A percentile compares a stretch with the other conserved stretches of the same genome.
These are phyloP conservation scores for Hepsetus odoe DNA, from an alignment of 2,113 vertebrate genomes.

Conservation along the genomic window DNA sequence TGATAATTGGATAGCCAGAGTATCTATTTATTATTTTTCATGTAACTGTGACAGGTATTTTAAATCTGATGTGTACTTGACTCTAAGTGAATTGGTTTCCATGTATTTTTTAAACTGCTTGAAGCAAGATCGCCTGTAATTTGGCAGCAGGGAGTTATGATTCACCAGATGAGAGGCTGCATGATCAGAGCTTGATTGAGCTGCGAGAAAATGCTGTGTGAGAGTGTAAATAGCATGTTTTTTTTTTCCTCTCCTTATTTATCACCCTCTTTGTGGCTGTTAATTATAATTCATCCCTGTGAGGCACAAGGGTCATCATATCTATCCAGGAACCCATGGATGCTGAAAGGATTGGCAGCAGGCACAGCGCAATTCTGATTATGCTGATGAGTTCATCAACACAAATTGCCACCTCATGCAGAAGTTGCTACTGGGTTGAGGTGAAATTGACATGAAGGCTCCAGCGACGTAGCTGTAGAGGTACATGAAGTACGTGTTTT, in stretches of 20 bases:
- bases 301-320: conserved; percentile 50
- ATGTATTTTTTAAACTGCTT: conserved; percentile 63
- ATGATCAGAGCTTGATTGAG: conserved; percentile 54
- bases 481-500: background rate
- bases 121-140: conserved; percentile 31
- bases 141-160: conserved; percentile 31
- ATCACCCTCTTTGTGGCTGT: conserved; percentile 55
- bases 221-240: conserved; percentile 74
- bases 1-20: conserved; percentile 67
- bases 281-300: conserved; percentile 53
- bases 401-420: background rate
- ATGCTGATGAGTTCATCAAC: background rate
- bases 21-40: conserved; percentile 73
- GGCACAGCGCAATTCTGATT: conserved; percentile 45
- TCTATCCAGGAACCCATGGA: conserved; percentile 36
- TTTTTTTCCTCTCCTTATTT: conserved; percentile 61
- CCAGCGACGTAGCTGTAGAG: background rate
- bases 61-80: conserved; percentile 62
- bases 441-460: background rate
- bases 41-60: conserved; percentile 67
- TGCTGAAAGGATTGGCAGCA: background rate
- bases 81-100: conserved; percentile 49
- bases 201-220: conserved; percentile 46
- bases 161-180: conserved; percentile 39
- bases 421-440: background rate